Evolutionary conservation across 35 echinoderm and acorn worm genomes (phyloP).

Genomic region (Ophiothrix spiculata): DNA sequence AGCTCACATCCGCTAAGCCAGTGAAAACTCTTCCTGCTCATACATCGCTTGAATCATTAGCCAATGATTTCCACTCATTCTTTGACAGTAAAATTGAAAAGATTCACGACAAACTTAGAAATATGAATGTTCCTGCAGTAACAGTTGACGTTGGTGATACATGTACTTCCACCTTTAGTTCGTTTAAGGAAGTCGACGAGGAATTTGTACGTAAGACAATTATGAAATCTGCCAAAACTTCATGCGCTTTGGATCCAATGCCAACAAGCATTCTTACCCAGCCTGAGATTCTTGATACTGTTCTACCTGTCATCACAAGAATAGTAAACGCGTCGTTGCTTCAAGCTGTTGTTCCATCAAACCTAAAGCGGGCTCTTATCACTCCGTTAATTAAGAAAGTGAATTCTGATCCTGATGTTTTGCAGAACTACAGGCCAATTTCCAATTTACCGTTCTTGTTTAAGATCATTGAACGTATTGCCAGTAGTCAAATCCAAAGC

Average conservation of each 20-base stretch:
- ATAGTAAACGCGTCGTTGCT: not conserved
- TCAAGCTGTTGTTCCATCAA: not conserved
- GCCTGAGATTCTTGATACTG: not conserved
- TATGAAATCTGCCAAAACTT: too few species aligned
- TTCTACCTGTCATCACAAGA: not conserved
- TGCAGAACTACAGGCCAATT: too few species aligned
- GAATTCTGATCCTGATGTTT: too few species aligned
- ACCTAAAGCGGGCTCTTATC: not conserved
- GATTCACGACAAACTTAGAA: not conserved
- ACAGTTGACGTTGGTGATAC: slow-evolving; percentile 6
- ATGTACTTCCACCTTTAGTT: not conserved
- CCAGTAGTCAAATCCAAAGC: too few species aligned
- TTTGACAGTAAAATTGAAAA: slow-evolving; percentile 10
- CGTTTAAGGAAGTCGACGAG: not conserved
- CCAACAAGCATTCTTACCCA: not conserved
- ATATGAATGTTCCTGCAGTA: not conserved
- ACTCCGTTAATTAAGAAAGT: too few species aligned
- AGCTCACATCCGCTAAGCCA: not conserved
- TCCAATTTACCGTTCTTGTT: too few species aligned
- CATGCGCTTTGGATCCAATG: not conserved
- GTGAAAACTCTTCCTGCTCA: slow-evolving; percentile 9
- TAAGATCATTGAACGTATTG: not conserved
- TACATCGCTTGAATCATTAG: not conserved
- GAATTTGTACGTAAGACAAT: not conserved
- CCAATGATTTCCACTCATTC: not conserved